Evolutionary conservation across 1,140 invertebrate species (phyloP).

Genomic region (Microplitis mediator): DNA sequence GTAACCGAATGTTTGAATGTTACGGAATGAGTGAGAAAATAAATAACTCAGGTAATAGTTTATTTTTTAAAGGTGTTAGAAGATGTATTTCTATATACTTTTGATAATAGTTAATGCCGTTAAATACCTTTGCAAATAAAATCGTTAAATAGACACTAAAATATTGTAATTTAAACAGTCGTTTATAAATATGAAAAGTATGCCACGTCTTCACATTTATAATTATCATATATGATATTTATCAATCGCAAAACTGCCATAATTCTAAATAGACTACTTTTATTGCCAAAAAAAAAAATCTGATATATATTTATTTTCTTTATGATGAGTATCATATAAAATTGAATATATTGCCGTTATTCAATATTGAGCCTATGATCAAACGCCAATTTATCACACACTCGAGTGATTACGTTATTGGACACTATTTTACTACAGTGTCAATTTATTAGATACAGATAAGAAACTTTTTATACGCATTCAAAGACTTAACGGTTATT

Average conservation of each 20-base stretch:
- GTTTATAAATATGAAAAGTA: background rate
- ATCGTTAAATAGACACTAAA: too few species aligned
- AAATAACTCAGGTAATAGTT: too few species aligned
- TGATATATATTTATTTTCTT: constrained; percentile 32
- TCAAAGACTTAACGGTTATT: too few species aligned
- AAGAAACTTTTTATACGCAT: background rate
- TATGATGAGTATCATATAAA: background rate
- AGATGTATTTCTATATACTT: too few species aligned
- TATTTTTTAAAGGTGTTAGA: too few species aligned
- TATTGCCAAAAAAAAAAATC: constrained; percentile 16
- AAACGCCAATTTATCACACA: constrained; percentile 42
- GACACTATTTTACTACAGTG: constrained; percentile 45
- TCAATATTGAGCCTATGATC: constrained; percentile 49
- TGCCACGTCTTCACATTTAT: background rate
- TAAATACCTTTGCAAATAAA: background rate
- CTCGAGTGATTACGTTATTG: background rate
- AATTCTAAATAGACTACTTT: constrained; percentile 16
- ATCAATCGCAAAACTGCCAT: constrained; percentile 17
- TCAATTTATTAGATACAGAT: constrained; percentile 37
- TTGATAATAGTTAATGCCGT: too few species aligned
- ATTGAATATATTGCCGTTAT: constrained; percentile 39
- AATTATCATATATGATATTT: constrained; percentile 1
- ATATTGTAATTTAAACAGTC: too few species aligned
- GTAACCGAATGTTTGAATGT: too few species aligned
- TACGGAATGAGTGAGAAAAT: too few species aligned